Conservation (phyloP, 2,888 invertebrate genomes). For the Glaucopsyche alexis region DNA sequence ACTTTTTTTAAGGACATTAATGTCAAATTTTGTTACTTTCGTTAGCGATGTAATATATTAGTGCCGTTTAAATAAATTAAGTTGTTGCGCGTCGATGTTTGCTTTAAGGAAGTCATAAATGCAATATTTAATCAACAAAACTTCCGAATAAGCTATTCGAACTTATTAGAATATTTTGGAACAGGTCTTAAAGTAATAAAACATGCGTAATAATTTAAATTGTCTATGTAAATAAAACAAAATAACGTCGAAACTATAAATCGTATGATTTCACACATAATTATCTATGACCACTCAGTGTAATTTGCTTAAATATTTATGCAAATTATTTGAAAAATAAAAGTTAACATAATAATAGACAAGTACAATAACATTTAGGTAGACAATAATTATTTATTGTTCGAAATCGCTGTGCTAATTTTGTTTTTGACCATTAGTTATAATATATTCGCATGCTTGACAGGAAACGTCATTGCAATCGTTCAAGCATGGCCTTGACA, state of each 20-base stretch:
- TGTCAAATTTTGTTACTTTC: no score
- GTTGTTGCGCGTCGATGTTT: no score
- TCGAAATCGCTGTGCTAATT: background rate
- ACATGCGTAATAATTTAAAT: no score
- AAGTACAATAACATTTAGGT: background rate
- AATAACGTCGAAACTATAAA: background rate
- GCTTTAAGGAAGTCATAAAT: no score
- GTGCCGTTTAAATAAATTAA: no score
- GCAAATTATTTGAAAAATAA: background rate
- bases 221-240: no score
- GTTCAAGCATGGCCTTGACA: background rate
- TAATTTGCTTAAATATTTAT: slow-evolving; percentile 3
- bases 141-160: no score
- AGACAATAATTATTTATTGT: background rate
- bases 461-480: background rate
- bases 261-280: background rate
- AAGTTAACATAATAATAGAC: background rate
- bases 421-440: background rate
- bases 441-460: slow-evolving; percentile 12
- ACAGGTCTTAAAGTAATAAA: no score
- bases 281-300: background rate
- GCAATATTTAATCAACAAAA: no score
- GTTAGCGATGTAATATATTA: no score
- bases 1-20: background rate
- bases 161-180: no score